A percentile compares a stretch with the other conserved stretches of the same genome.
phyloP scores from a whole-genome alignment of 2,113 vertebrate species.

The Scatophagus argus region DNA sequence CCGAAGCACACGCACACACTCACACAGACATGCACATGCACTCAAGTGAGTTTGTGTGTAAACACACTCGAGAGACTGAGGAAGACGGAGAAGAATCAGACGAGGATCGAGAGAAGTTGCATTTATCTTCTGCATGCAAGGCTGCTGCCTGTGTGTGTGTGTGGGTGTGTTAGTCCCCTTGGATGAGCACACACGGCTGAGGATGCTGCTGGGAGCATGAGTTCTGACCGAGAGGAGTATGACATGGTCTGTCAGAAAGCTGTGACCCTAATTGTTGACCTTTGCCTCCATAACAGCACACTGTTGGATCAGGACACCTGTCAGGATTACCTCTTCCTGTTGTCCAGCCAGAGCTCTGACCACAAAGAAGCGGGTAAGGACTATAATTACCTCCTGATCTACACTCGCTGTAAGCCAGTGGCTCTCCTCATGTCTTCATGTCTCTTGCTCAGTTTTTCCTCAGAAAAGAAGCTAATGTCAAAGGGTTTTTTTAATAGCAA shows the following conservation, averaged over 20 bases:
- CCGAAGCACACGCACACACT: conserved; percentile 4
- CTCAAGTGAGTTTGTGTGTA: conserved; percentile 29
- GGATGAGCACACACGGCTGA: conserved; percentile 78
- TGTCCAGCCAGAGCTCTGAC: conserved; percentile 75
- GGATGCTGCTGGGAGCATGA: conserved; percentile 86
- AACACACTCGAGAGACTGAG: conserved; percentile 52
- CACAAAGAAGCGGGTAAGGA: conserved; percentile 76
- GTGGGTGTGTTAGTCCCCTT: conserved; percentile 69
- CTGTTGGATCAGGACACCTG: conserved; percentile 83
- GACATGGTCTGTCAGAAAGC: conserved; percentile 87
- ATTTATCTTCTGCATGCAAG: conserved; percentile 64
- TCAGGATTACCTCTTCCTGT: conserved; percentile 82
- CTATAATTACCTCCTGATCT: conserved; percentile 38
- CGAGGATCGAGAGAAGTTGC: conserved; percentile 72
- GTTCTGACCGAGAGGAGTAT: conserved; percentile 82
- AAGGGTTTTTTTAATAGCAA: background rate
- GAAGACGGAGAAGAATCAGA: conserved; percentile 59
- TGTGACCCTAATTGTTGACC: conserved; percentile 86
- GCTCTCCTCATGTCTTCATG: conserved; percentile 18
- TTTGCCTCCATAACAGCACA: conserved; percentile 84
- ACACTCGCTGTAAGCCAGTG: background rate
- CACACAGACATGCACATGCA: background rate
- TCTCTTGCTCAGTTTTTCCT: background rate
- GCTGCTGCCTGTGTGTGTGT: conserved; percentile 52
- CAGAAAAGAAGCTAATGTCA: background rate